A percentile compares a stretch with the other conserved stretches of the same genome.
phyloP scores from a whole-genome alignment of 1,140 invertebrate genomes.

The Brachionus rotundiformis region DNA sequence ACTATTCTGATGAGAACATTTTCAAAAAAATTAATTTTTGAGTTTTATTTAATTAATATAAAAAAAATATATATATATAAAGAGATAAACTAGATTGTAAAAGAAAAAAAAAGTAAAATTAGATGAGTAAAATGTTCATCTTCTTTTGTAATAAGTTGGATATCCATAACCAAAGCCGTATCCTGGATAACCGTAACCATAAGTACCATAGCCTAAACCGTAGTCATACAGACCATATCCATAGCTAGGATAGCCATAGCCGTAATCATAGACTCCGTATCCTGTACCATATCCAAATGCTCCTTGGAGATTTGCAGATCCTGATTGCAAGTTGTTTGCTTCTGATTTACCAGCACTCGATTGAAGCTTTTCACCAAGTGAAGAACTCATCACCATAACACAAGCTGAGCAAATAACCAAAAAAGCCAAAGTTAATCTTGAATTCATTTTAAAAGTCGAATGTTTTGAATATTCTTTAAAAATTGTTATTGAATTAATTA shows the following conservation, averaged over 20 bases:
- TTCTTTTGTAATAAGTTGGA: slow-evolving; percentile 5
- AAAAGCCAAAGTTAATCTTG: not conserved
- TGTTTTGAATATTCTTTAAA: not conserved
- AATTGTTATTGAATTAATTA: not conserved
- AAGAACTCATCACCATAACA: not conserved
- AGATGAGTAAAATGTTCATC: not conserved
- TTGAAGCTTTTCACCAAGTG: not conserved
- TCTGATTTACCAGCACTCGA: not conserved
- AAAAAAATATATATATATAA: no score
- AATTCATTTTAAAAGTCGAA: not conserved
- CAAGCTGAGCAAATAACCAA: not conserved
- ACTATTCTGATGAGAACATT: no score
- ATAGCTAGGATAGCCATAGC: not conserved
- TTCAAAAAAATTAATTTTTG: no score
- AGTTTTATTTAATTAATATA: not conserved
- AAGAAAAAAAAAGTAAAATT: no score
- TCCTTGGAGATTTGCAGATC: not conserved
- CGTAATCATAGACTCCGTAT: not conserved
- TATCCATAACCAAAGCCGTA: not conserved
- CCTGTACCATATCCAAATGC: not conserved
- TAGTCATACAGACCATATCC: not conserved
- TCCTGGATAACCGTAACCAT: not conserved
- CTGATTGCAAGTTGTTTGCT: not conserved
- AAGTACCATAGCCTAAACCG: not conserved
- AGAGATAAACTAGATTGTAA: no score